Conservation (phyloP, 2,797 vertebrate species). For the Hippopotamyrus pictus region DNA sequence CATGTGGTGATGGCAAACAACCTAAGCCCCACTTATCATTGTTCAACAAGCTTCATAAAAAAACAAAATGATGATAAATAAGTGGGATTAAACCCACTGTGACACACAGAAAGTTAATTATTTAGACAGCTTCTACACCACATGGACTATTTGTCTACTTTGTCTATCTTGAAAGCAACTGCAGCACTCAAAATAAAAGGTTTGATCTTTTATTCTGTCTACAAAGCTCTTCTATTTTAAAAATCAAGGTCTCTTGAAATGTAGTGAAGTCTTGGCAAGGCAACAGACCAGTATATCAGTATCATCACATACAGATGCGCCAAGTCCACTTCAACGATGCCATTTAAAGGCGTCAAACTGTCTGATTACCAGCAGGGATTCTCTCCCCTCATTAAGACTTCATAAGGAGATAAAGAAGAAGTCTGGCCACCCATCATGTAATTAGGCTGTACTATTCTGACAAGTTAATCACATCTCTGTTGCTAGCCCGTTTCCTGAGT, state of each 20-base stretch:
- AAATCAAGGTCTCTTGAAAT: constrained; percentile 2
- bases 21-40: neutral
- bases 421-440: neutral
- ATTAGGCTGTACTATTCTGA: neutral
- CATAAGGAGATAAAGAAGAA: neutral
- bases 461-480: neutral
- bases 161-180: neutral
- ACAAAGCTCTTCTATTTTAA: neutral
- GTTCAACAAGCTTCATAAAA: neutral
- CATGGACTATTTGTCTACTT: neutral
- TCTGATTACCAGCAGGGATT: neutral
- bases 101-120: constrained; percentile 5
- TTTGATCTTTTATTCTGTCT: neutral
- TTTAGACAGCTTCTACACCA: neutral
- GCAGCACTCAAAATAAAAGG: neutral
- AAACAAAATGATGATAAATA: constrained; percentile 1
- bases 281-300: neutral
- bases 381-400: neutral
- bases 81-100: neutral
- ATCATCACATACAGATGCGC: neutral
- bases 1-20: neutral
- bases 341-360: neutral
- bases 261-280: neutral
- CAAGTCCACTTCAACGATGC: neutral
- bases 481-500: neutral